Percentiles rank a stretch among this genome's conserved stretches.
Evolutionary conservation across 2,797 vertebrate species (phyloP).

Genomic region (Myotis planiceps): DNA sequence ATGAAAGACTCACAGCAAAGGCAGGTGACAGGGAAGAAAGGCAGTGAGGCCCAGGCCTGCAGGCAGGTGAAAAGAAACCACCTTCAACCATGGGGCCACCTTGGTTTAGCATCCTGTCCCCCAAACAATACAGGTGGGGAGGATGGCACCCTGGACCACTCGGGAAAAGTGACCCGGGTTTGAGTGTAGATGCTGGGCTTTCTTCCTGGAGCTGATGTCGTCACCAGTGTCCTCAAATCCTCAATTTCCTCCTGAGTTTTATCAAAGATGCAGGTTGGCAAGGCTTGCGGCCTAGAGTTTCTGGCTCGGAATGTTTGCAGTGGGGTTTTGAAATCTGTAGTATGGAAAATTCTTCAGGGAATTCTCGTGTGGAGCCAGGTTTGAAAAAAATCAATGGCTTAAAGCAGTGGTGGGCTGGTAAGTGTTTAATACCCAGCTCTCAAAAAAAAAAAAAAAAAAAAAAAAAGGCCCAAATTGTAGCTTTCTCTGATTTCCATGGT

Average conservation of each 20-base stretch:
- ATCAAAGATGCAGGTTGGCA: neutral
- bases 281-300: neutral
- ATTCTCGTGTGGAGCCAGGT: neutral
- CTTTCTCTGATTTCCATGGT: neutral
- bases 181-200: accelerated
- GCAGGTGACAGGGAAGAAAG: neutral
- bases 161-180: neutral
- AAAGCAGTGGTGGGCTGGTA: neutral
- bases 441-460: neutral
- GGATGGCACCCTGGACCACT: neutral
- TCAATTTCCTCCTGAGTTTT: neutral
- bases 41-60: neutral
- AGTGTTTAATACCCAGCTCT: neutral
- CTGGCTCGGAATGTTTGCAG: neutral
- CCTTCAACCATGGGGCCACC: neutral
- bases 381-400: neutral
- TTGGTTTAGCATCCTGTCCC: neutral
- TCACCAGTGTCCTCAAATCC: neutral
- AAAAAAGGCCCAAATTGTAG: neutral
- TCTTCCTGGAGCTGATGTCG: neutral
- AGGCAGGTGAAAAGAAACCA: neutral
- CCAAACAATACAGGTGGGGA: neutral
- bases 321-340: neutral
- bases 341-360: neutral
- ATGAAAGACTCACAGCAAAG: conserved; percentile 2